Evolutionary conservation across 2,888 invertebrate genomes (phyloP), one percentile per base, ranked within the genome.

Genomic region (Tetragonisca angustula): DNA sequence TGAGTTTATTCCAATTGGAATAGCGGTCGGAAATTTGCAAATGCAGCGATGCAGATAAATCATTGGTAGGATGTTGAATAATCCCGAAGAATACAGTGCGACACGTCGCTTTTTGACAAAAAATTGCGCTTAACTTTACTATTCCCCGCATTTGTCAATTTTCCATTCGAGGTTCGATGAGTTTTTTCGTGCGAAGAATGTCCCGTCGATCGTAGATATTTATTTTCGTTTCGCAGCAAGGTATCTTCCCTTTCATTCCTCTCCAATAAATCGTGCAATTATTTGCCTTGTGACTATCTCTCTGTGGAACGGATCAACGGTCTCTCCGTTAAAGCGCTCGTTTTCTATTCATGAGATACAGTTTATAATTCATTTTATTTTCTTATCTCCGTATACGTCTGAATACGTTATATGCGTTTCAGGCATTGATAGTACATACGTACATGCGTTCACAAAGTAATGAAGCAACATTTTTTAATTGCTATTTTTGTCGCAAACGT

Each of bases 401-500:
- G 54, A 54, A 69, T 56, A 72, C 54, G 62, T 69, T 69, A 43
- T 27, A 62, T 24, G 52, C 56, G 6, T 32, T 74, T 61, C 52
- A 56, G 21, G 59, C 69, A 69, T 27, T 61, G 62, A 0, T n/a
- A n/a, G 36, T 15, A n/a, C 13, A 64, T 21, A 64, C n/a, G 9
- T 49, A 52, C 32, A 24, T 17, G 56, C 56, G 43, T 56, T 21
- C 70, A 21, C 4, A 27, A 24, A 17, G 50, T 27, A 64, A 76
- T 65, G 54, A 82, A 88, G 83, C 81, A 84, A 77, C 77, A 75
- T 36, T 68, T 81, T 83, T 86, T 76, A 82, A 84, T 84, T 84
- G 81, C 85, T 87, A 86, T 84, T 87, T 89, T 91, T 90, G 91
- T 91, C 90, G 90, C 92, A 93, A 92, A 91, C 91, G 90, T 91